phyloP scores from a whole-genome alignment of 2,888 invertebrate species.

The Rhyacophila evoluta region DNA sequence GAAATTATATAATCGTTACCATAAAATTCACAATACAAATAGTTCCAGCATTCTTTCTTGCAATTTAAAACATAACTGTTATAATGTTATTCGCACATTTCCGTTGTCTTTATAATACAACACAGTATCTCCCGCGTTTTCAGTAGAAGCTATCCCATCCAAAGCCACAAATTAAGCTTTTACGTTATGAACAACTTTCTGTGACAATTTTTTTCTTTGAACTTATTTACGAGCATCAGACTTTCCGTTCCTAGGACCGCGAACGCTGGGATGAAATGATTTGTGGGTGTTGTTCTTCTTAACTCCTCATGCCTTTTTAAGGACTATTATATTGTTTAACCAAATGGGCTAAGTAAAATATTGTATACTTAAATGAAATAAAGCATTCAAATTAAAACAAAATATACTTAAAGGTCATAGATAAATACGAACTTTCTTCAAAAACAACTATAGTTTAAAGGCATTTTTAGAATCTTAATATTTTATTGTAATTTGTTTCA shows the following conservation, averaged over 20 bases:
- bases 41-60: background rate
- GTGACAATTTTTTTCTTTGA: constrained; percentile 46
- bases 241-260: constrained; percentile 47
- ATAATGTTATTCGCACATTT: background rate
- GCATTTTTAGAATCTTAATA: too few relatives aligned
- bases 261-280: constrained; percentile 52
- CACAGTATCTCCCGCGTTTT: background rate
- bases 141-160: background rate
- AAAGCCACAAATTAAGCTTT: constrained; percentile 50
- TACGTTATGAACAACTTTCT: constrained; percentile 51
- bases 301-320: background rate
- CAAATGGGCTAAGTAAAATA: background rate
- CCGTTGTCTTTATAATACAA: background rate
- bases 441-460: too few relatives aligned
- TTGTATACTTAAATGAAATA: too few relatives aligned
- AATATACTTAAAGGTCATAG: too few relatives aligned
- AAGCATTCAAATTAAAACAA: too few relatives aligned
- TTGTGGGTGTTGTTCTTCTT: constrained; percentile 52
- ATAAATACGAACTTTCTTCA: too few relatives aligned
- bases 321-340: constrained; percentile 12
- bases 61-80: background rate
- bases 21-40: too few relatives aligned
- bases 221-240: constrained; percentile 54
- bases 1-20: too few relatives aligned
- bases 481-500: too few relatives aligned